Base-by-base conservation (phyloP, 2,797 vertebrate genomes). In the Triplophysa bombifrons region DNA sequence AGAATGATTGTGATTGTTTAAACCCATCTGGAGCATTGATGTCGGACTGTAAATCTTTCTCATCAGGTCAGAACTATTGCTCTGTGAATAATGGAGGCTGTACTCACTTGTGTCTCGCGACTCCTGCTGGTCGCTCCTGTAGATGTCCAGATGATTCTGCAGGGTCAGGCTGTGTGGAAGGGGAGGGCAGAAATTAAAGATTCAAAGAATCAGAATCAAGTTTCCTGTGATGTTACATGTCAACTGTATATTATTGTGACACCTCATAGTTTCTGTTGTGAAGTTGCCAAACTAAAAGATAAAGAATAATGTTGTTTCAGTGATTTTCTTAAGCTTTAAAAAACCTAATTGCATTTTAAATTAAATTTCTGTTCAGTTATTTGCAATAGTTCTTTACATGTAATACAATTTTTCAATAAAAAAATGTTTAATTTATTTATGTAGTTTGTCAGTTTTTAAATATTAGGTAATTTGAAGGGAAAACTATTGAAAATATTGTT, bases 81-180 rank as follows among this genome's bases (percentile, higher is more conserved):
- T 90, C 94, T 0, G 89, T 92, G 78, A 93, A 96, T 80, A 98
- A 98, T 0, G 96, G 93, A 0, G 96, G 96, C 58, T 98, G 97
- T 12, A 95, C 96, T 55, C 96, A 97, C 84, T 92, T 98, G 82
- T 98, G 97, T 85, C 87, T 98, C 87, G 95, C 96, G 2, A 95
- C 94, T 2, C 95, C 94, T 0, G 91, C 92, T 25, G 94, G 97
- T 20, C 95, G 95, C 78, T 93, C 94, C 74, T 98, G 97, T 84
- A 93, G 94, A 67, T 98, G 97, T 78, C 96, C 96, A 0, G 94
- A 96, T 74, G 14, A 38, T 16, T 61, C 69, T 9, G 69, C 0
- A 2, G 60, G 60, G 4, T 22, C 65, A 19, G 34, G 34, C 38
- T 72, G 77, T 58, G 61, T 79, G 56, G 76, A 78, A 14, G 4